These are phyloP conservation scores for Globodera rostochiensis DNA, from an alignment of 1,140 invertebrate species.

Conservation along the genomic window DNA sequence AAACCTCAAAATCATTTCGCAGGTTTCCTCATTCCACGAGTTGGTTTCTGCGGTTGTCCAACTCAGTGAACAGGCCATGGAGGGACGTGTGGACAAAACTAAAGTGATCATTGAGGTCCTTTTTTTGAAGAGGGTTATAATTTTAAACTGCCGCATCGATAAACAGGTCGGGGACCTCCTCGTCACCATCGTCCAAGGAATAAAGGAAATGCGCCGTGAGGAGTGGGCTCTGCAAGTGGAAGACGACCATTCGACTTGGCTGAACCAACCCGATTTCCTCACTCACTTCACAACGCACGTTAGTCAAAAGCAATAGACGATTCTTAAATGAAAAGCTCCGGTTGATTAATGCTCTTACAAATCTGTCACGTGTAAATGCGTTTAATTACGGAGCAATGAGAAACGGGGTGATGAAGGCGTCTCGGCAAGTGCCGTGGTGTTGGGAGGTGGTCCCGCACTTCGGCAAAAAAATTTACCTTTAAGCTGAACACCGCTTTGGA, in stretches of 20 bases:
- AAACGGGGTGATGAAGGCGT: too few relatives aligned
- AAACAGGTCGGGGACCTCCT: constrained; percentile 19
- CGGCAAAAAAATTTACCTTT: neutral
- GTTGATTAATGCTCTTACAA: neutral
- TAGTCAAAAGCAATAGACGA: neutral
- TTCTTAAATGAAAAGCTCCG: constrained; percentile 18
- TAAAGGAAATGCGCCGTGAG: constrained; percentile 24
- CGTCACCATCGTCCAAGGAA: constrained; percentile 19
- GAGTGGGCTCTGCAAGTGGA: constrained; percentile 25
- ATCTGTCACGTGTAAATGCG: too few relatives aligned
- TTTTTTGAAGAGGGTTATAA: neutral
- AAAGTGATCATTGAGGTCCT: constrained; percentile 13
- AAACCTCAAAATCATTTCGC: neutral
- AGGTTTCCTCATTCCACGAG: constrained; percentile 33
- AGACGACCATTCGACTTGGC: constrained; percentile 22
- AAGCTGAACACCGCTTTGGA: constrained; percentile 26
- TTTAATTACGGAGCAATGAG: too few relatives aligned
- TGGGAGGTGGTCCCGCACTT: too few relatives aligned
- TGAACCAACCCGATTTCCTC: constrained; percentile 33
- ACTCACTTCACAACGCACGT: constrained; percentile 30
- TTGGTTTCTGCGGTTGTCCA: constrained; percentile 23
- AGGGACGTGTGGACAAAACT: constrained; percentile 2
- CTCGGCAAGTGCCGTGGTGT: neutral
- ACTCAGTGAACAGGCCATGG: constrained; percentile 20
- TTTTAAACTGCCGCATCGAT: neutral